Percentiles rank a stretch among this genome's conserved stretches.
Evolutionary conservation across 2,797 vertebrate species (phyloP).

Genomic region (Myiotriccus ornatus): DNA sequence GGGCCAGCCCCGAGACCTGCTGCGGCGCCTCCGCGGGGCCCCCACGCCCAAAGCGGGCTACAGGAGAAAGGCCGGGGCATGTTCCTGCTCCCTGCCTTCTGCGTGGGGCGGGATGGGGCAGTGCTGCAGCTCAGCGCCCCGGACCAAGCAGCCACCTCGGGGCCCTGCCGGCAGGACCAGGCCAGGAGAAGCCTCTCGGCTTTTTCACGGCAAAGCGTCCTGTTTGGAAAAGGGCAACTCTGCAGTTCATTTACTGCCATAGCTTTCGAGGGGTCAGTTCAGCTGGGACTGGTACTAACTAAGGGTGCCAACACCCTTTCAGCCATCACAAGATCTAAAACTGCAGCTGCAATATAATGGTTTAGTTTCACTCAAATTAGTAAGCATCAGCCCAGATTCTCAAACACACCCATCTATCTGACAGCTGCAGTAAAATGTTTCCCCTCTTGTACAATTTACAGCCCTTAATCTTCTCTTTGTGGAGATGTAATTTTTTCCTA

Average conservation of each 20-base stretch:
- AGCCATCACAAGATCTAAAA: not conserved
- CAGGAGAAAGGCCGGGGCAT: not conserved
- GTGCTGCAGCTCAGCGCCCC: not conserved
- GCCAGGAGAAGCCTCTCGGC: not conserved
- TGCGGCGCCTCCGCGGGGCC: accelerated
- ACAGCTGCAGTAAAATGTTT: accelerated
- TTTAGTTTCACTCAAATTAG: not conserved
- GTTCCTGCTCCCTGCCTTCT: too few relatives aligned
- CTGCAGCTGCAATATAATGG: not conserved
- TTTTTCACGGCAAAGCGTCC: not conserved
- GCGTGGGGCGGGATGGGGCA: accelerated
- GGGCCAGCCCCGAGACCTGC: not conserved
- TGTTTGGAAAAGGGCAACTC: not conserved
- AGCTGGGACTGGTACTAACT: not conserved
- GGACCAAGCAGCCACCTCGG: not conserved
- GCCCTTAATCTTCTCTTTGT: not conserved
- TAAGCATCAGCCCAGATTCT: not conserved
- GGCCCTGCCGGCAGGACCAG: not conserved
- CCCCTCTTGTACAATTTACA: not conserved
- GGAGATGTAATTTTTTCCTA: not conserved
- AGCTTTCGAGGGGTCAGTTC: not conserved
- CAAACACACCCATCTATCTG: not conserved
- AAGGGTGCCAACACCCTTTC: not conserved
- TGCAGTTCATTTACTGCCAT: not conserved
- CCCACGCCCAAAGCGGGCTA: accelerated